These are phyloP conservation scores for Crocuta crocuta DNA, from an alignment of 2,113 vertebrate species.

Conservation along the genomic window DNA sequence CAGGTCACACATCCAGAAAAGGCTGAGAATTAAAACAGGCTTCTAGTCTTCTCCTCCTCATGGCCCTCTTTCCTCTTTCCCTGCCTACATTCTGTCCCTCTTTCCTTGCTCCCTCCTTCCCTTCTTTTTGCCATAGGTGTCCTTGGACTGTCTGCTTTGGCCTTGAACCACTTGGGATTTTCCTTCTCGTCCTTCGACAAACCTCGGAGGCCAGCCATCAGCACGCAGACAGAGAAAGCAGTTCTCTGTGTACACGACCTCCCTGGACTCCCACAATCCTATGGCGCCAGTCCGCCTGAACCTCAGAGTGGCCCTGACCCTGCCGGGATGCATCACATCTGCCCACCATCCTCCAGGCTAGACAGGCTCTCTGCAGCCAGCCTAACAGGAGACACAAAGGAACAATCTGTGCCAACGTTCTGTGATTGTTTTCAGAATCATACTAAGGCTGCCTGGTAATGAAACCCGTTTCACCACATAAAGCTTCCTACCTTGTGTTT, in stretches of 20 bases:
- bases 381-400: not conserved
- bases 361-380: not conserved
- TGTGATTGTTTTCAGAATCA: not conserved
- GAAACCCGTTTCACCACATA: not conserved
- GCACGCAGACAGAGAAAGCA: not conserved
- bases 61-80: not conserved
- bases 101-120: not conserved
- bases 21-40: not conserved
- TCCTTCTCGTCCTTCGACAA: not conserved
- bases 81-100: too few species aligned
- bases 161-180: not conserved
- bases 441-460: not conserved
- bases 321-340: too few species aligned
- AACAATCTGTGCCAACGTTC: not conserved
- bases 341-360: not conserved
- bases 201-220: not conserved
- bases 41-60: not conserved
- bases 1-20: not conserved
- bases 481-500: not conserved
- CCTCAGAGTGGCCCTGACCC: not conserved
- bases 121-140: not conserved
- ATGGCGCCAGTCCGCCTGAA: rapidly evolving
- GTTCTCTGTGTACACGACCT: not conserved
- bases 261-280: not conserved
- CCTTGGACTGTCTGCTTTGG: not conserved